These are phyloP conservation scores for Crocodylus rhombifer DNA, from an alignment of 2,797 vertebrate genomes.

Conservation along the genomic window DNA sequence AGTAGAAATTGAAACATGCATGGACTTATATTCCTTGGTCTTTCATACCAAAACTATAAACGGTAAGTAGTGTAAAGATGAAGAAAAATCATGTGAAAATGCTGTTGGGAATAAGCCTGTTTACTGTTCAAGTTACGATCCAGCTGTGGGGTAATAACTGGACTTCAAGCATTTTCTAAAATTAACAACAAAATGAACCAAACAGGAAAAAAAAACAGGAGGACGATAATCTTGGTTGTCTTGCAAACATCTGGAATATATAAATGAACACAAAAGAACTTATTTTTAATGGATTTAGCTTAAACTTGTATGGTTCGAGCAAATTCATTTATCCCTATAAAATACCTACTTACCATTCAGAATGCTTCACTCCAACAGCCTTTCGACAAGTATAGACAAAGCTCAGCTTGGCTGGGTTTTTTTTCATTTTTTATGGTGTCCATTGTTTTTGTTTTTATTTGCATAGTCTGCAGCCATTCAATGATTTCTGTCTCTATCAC, in stretches of 20 bases:
- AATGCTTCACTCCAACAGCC: neutral
- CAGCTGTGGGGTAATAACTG: neutral
- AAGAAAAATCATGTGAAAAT: neutral
- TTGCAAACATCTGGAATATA: slow-evolving; percentile 52
- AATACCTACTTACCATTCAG: slow-evolving; percentile 27
- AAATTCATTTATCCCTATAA: slow-evolving; percentile 31
- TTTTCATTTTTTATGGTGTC: neutral
- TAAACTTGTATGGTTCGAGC: slow-evolving; percentile 2
- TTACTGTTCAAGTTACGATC: neutral
- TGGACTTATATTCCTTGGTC: neutral
- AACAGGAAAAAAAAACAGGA: slow-evolving; percentile 20
- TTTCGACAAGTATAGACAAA: neutral
- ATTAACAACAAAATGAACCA: slow-evolving; percentile 11
- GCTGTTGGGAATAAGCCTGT: neutral
- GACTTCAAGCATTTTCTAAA: slow-evolving; percentile 34
- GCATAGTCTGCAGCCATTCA: neutral
- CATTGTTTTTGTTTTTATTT: neutral
- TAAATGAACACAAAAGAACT: slow-evolving; percentile 16
- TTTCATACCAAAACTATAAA: neutral
- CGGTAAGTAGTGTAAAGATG: neutral
- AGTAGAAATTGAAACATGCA: neutral
- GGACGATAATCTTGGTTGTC: slow-evolving; percentile 5
- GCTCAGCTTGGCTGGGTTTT: neutral
- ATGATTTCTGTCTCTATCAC: neutral
- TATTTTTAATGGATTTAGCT: slow-evolving; percentile 6